phyloP scores from a whole-genome alignment of 2,888 invertebrate genomes.

The Epicampocera succincta region DNA sequence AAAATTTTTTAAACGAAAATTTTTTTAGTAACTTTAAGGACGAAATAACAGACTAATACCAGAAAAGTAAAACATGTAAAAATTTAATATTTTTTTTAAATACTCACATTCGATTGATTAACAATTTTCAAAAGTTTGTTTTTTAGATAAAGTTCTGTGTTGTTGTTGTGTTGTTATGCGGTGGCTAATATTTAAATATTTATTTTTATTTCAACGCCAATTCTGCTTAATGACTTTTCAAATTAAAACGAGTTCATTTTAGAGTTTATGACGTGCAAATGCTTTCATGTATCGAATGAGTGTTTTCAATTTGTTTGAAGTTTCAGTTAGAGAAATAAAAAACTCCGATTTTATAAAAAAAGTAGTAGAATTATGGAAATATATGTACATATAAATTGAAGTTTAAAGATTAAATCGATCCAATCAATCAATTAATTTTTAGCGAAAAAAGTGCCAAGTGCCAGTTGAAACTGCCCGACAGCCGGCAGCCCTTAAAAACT shows the following conservation, averaged over 20 bases:
- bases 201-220: constrained; percentile 19
- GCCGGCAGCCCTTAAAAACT: no score
- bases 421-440: no score
- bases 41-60: no score
- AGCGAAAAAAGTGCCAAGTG: background rate
- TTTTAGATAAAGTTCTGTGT: background rate
- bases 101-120: no score
- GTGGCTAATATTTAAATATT: background rate
- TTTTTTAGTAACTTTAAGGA: no score
- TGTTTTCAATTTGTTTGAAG: constrained; percentile 6
- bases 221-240: constrained; percentile 37
- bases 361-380: background rate
- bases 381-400: constrained; percentile 9
- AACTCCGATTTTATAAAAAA: background rate
- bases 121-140: no score
- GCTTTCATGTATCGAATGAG: constrained; percentile 39
- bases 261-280: constrained; percentile 43
- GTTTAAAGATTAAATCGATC: no score
- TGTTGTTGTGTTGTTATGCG: background rate
- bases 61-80: no score
- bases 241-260: constrained; percentile 7
- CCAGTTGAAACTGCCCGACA: no score
- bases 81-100: no score
- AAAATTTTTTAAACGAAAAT: no score
- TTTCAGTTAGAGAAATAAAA: constrained; percentile 23